Evolutionary conservation across 92 coral and sea anemone genomes (phyloP), one percentile per base, ranked within the genome.

Genomic region (Epizoanthus scotinus): DNA sequence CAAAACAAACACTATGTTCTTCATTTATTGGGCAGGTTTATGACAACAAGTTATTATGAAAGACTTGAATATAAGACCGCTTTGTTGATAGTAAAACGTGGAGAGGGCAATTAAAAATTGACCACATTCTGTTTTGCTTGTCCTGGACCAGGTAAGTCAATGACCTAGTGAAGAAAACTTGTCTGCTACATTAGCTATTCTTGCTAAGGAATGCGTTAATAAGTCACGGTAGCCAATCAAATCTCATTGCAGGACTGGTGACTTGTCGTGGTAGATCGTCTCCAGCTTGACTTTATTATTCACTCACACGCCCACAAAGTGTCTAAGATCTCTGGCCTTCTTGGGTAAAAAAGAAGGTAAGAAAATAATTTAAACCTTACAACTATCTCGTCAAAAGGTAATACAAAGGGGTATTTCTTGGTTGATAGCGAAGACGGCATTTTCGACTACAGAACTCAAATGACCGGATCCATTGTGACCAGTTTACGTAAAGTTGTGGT

Each of bases 31-130:
- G 81, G 81, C 49, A 67, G 68, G 7, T 75, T 59, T 60, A 60
- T 79, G 84, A 59, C 82, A 80, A 64, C 68, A 59, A 70, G 47
- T 61, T 61, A 87, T 91, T 91, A 91, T 84, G 93, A 91, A 91
- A 91, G 96, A 91, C 84, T 89, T 79, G 50, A 77, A 89, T 82
- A 91, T 89, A 67, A 70, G 84, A 83, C 66, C 61, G 63, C 36
- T 53, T 49, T 17, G 47, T 73, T 54, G 87, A 72, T 81, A 83
- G 40, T 21, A 59, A 58, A 59, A 47, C 67, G 81, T 59, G 44
- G 63, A 73, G 79, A 73, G 52, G 60, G 52, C 49, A 27, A 31
- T 75, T 34, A 75, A 75, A 58, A 36, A 75, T 75, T 75, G 62
- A 75, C 67, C 28, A 75, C 36, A 1, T 26, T 18, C 61, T 75